Evolutionary conservation across 1,140 invertebrate genomes (phyloP).

Genomic region (Solenopsis invicta): DNA sequence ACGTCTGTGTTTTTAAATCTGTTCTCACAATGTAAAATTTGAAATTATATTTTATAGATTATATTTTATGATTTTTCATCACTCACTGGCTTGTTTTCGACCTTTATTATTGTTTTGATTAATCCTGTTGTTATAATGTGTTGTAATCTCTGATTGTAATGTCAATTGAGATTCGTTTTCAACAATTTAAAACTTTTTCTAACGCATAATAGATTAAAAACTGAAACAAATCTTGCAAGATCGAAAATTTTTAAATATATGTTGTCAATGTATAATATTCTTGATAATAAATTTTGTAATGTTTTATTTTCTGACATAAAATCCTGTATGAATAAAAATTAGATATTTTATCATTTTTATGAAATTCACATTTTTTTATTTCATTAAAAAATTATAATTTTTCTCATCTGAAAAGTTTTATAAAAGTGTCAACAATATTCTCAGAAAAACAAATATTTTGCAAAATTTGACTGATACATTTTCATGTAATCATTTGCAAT

Average conservation of each 20-base stretch:
- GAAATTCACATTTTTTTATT: neutral
- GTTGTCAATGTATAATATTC: neutral
- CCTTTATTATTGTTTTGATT: too few species aligned
- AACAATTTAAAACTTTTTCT: neutral
- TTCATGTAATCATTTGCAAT: neutral
- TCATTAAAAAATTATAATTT: neutral
- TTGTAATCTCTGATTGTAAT: neutral
- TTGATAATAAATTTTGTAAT: neutral
- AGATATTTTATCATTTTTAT: neutral
- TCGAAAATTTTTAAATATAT: neutral
- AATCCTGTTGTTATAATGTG: neutral
- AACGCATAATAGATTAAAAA: neutral
- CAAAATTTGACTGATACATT: neutral
- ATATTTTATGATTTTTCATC: too few species aligned
- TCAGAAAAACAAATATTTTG: neutral
- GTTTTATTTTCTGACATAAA: neutral
- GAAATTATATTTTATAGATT: too few species aligned
- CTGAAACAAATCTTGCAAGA: neutral
- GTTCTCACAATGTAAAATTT: too few species aligned
- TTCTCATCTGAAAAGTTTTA: neutral
- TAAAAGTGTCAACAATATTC: neutral
- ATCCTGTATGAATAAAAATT: neutral
- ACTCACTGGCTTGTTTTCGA: too few species aligned
- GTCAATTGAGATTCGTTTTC: neutral
- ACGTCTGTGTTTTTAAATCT: too few species aligned